phyloP scores from a whole-genome alignment of 2,797 vertebrate species.

The Enteromius trimaculatus region DNA sequence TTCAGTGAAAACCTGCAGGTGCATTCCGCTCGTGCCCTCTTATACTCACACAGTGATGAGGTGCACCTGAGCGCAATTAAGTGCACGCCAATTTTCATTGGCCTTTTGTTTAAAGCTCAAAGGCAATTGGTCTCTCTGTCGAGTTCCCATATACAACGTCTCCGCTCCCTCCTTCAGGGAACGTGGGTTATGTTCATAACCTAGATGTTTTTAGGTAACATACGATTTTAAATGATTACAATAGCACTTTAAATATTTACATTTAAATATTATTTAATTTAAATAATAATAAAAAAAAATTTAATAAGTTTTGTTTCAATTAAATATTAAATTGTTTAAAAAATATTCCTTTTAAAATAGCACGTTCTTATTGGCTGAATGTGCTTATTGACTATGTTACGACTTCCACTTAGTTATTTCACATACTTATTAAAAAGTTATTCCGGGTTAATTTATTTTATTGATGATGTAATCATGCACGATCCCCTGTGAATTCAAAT shows the following conservation, averaged over 20 bases:
- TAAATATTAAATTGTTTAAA: background rate
- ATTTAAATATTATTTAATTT: background rate
- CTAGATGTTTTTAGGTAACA: background rate
- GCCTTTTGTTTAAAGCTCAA: too few species aligned
- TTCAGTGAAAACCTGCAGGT: too few species aligned
- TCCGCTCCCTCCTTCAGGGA: too few species aligned
- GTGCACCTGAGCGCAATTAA: too few species aligned
- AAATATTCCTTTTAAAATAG: background rate
- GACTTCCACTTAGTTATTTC: background rate
- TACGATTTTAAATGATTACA: background rate
- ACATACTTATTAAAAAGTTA: background rate
- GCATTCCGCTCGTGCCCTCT: too few species aligned
- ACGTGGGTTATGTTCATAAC: too few species aligned
- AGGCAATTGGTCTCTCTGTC: too few species aligned
- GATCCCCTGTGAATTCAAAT: slow-evolving; percentile 62
- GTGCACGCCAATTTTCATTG: too few species aligned
- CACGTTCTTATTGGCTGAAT: background rate
- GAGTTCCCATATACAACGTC: too few species aligned
- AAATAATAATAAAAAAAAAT: too few species aligned
- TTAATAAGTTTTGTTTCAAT: too few species aligned
- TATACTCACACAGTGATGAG: too few species aligned
- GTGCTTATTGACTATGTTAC: background rate
- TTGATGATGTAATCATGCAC: slow-evolving; percentile 63
- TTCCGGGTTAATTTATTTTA: slow-evolving; percentile 1
- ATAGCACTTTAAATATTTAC: background rate